Percentiles rank a stretch among this genome's conserved stretches.
Evolutionary conservation across 2,797 vertebrate species (phyloP).

Genomic region (Bradypodion pumilum): DNA sequence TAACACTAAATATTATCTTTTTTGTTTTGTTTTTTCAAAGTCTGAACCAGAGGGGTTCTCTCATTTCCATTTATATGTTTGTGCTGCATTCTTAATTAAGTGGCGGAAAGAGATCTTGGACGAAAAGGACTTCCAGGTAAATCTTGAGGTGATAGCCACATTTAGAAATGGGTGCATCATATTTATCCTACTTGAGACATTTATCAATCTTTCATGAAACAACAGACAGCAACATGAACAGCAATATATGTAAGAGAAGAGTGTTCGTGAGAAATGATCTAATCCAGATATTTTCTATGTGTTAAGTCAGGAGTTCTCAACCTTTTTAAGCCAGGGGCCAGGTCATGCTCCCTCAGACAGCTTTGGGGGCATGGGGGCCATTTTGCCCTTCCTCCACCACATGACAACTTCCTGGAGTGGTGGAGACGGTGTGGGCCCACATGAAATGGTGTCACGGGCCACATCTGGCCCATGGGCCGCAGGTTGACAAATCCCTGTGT

Average conservation of each 20-base stretch:
- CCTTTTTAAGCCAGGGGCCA: too few species aligned
- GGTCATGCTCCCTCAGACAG: too few species aligned
- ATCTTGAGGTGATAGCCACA: neutral
- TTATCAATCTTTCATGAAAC: neutral
- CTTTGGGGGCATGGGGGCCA: too few species aligned
- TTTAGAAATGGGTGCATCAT: neutral
- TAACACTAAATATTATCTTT: constrained; percentile 2
- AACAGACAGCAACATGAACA: neutral
- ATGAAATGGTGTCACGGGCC: too few species aligned
- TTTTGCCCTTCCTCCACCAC: too few species aligned
- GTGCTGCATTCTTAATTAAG: constrained; percentile 97
- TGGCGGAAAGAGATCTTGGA: constrained; percentile 98
- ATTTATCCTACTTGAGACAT: neutral
- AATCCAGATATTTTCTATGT: neutral
- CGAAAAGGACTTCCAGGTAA: constrained; percentile 96
- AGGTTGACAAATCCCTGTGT: too few species aligned
- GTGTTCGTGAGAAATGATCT: neutral
- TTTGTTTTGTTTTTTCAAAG: constrained; percentile 69
- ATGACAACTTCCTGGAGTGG: too few species aligned
- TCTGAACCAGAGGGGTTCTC: constrained; percentile 97
- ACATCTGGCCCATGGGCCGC: too few species aligned
- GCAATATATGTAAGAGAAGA: neutral
- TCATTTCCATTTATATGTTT: constrained; percentile 97
- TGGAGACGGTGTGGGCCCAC: too few species aligned
- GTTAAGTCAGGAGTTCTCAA: too few species aligned